phyloP scores from a whole-genome alignment of 2,113 vertebrate species.

The Solea senegalensis region DNA sequence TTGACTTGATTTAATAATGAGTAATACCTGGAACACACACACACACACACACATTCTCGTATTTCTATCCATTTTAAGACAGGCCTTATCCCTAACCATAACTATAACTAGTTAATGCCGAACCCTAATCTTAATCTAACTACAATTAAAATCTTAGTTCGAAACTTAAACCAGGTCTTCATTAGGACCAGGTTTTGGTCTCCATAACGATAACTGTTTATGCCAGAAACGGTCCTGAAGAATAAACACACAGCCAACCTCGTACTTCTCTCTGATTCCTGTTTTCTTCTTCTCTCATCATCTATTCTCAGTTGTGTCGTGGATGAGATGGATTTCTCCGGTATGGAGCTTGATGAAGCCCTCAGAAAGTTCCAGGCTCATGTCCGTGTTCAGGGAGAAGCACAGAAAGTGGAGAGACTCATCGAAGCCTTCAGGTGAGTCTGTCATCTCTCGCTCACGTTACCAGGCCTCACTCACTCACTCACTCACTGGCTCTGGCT shows the following conservation, averaged over 20 bases:
- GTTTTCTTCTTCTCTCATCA: not conserved
- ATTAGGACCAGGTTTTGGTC: too few relatives aligned
- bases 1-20: too few relatives aligned
- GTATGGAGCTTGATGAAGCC: constrained; percentile 97
- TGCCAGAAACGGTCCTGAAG: too few relatives aligned
- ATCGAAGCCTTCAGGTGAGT: constrained; percentile 99
- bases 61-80: too few relatives aligned
- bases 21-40: too few relatives aligned
- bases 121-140: too few relatives aligned
- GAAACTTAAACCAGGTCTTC: too few relatives aligned
- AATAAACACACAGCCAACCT: not conserved
- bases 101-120: too few relatives aligned
- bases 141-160: too few relatives aligned
- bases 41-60: too few relatives aligned
- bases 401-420: constrained; percentile 98
- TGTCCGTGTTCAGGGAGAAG: constrained; percentile 96
- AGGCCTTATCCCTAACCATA: too few relatives aligned
- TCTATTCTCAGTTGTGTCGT: constrained; percentile 89
- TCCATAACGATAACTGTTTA: too few relatives aligned
- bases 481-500: constrained; percentile 31
- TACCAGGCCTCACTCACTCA: constrained; percentile 11
- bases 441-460: constrained; percentile 34
- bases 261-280: not conserved
- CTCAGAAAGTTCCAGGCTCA: constrained; percentile 98
- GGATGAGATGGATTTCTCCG: constrained; percentile 98